A percentile compares a stretch with the other conserved stretches of the same genome.
Conservation (phyloP, 64 coral and sea anemone species). For the Dendrophyllia cribrosa region DNA sequence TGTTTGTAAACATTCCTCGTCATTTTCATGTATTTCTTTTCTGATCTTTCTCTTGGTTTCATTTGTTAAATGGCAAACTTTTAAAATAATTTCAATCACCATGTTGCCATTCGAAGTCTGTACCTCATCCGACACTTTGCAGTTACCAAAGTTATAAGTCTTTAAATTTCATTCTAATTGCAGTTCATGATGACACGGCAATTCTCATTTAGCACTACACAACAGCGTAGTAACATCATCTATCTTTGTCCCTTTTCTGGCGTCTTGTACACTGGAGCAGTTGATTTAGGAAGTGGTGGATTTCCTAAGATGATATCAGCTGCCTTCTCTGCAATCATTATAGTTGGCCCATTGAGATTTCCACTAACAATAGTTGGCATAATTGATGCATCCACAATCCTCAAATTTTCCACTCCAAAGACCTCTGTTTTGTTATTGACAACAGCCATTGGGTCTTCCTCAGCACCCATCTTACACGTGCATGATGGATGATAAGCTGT, state of each 20-base stretch:
- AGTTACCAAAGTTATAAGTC: too few species aligned
- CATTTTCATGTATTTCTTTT: too few species aligned
- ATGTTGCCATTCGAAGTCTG: too few species aligned
- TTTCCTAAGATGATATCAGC: slow-evolving; percentile 75
- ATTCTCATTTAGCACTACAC: too few species aligned
- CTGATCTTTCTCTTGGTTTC: too few species aligned
- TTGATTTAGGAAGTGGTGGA: slow-evolving; percentile 53
- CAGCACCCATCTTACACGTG: slow-evolving; percentile 84
- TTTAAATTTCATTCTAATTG: too few species aligned
- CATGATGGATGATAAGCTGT: slow-evolving; percentile 87
- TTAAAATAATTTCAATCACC: too few species aligned
- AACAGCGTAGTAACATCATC: neutral
- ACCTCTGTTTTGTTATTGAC: slow-evolving; percentile 70
- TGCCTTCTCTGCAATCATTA: slow-evolving; percentile 86
- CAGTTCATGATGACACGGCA: too few species aligned
- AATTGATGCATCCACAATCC: slow-evolving; percentile 76
- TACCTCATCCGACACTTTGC: too few species aligned
- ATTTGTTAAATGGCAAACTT: too few species aligned
- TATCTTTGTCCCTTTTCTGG: slow-evolving; percentile 67
- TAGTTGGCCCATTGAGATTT: slow-evolving; percentile 85
- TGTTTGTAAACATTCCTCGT: too few species aligned
- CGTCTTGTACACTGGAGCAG: slow-evolving; percentile 67
- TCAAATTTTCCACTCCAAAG: slow-evolving; percentile 65
- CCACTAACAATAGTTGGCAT: slow-evolving; percentile 88
- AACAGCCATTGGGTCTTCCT: slow-evolving; percentile 74